phyloP scores from a whole-genome alignment of 2,888 invertebrate genomes.

The Polia nebulosa region DNA sequence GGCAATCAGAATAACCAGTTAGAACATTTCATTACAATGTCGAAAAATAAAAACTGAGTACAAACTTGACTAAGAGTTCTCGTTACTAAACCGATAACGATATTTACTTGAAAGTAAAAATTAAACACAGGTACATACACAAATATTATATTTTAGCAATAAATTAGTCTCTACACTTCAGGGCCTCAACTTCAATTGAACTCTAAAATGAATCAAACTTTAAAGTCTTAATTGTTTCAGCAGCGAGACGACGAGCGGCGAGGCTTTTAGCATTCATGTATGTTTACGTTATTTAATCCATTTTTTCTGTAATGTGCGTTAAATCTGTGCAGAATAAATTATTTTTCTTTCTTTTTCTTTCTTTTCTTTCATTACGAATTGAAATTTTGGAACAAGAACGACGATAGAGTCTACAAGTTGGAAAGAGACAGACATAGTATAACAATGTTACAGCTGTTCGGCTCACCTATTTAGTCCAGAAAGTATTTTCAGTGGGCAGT shows the following conservation, averaged over 20 bases:
- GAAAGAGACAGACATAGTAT: slow-evolving; percentile 44
- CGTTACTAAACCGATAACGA: not conserved
- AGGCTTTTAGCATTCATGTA: too few relatives aligned
- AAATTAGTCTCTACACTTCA: not conserved
- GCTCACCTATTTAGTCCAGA: slow-evolving; percentile 60
- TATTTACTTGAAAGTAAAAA: not conserved
- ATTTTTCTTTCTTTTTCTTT: too few relatives aligned
- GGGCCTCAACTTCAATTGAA: slow-evolving; percentile 12
- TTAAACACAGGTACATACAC: not conserved
- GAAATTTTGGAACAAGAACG: slow-evolving; percentile 40
- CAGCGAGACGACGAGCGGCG: too few relatives aligned
- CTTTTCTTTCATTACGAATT: too few relatives aligned
- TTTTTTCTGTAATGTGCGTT: too few relatives aligned
- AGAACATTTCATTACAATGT: not conserved
- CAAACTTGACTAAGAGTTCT: not conserved
- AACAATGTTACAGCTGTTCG: slow-evolving; percentile 62
- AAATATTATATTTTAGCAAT: not conserved
- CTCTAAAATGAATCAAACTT: slow-evolving; percentile 38
- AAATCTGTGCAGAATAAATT: too few relatives aligned
- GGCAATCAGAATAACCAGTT: not conserved
- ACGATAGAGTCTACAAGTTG: slow-evolving; percentile 35
- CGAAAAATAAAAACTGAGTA: not conserved
- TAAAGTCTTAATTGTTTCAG: slow-evolving; percentile 27
- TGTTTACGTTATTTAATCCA: too few relatives aligned
- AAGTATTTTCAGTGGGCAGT: slow-evolving; percentile 50